Evolutionary conservation across 2,113 vertebrate species (phyloP), one percentile per base, ranked within the genome.

Genomic region (Heliornis fulica): DNA sequence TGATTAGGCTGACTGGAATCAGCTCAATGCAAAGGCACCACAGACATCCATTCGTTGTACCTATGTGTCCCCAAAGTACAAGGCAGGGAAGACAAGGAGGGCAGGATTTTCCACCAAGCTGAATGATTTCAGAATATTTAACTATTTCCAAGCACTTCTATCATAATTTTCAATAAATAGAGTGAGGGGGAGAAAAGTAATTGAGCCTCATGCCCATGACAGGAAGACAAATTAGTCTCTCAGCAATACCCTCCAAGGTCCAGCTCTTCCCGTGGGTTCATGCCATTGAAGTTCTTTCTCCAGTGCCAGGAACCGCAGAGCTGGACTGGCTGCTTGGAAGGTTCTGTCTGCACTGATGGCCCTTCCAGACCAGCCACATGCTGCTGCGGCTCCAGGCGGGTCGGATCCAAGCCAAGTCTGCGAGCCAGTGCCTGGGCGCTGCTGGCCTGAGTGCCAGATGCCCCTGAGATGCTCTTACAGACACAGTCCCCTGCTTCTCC

Each of bases 1-100:
- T 69, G 96, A 93, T 96, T 96, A 90, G 88, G 79, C 96, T 92
- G 97, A 76, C 94, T 86, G 87, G 85, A 94, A 84, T 93, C 50
- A 36, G 59, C 77, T 77, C 57, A 0, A 4, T 63, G 94, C 87
- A 94, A 92, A 95, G 76, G 57, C 81, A 71, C 36, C 69, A 31
- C 80, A 79, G 90, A 20, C n/a, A 16, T 50, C 87, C 84, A 91
- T 93, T 93, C 81, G 40, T 22, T 59, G 70, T 72, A 87, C 65
- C 64, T 77, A 40, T 9, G 3, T 22, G 84, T 75, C 79, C 87
- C 95, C 61, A 19, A 78, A 92, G 95, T 36, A 57, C 76, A 95
- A 56, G 5, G 46, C 59, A 31, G 61, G 26, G 59, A 70, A 85
- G 89, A 79, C 57, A 61, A 65, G 68, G 66, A 40, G 76, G 76